Evolutionary conservation across 2,888 invertebrate species (phyloP), one percentile per base, ranked within the genome.

Genomic region (Chymomyza amoena): DNA sequence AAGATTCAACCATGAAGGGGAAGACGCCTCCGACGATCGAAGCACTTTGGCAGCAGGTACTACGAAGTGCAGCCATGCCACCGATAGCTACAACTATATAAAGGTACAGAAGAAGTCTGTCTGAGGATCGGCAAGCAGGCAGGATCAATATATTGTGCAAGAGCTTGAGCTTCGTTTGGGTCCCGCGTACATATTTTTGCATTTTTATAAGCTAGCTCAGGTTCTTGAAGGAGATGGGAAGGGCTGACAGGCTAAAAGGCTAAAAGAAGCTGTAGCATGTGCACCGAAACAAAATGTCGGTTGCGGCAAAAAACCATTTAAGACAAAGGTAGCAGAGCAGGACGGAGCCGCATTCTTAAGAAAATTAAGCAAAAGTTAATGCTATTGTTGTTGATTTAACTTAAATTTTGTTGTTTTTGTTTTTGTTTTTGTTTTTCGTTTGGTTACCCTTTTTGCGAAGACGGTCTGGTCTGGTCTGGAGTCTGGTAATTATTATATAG

Each of bases 271-370:
- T 70, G 66, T 67, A 64, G 64, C 63, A 73, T 69, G 18, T n/a
- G 59, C 57, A 69, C 70, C 70, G 73, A 81, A 88, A 90, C 90
- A 90, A 90, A 90, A 90, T 90, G 90, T 89, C 90, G 89, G 90
- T 89, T 90, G 89, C 89, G 89, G 86, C 87, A 78, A 71, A 85
- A 81, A 86, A 78, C 89, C 89, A 90, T 89, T 88, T 88, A 88
- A 80, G 81, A 78, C 59, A 67, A 28, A 16, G 45, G 45, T 7
- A 25, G 51, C 59, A 54, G 15, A 25, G 51, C 59, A 54, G 25
- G 65, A 68, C 70, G 71, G 57, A 45, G 66, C 59, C 54, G 68
- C 68, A 75, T 78, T 70, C 60, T 61, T 25, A 72, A 81, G 84
- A 82, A 84, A 84, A 84, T 84, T 87, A 84, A 84, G 88, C 78